Conservation (phyloP, 2,797 vertebrate species). For the Centroberyx gerrardi region DNA sequence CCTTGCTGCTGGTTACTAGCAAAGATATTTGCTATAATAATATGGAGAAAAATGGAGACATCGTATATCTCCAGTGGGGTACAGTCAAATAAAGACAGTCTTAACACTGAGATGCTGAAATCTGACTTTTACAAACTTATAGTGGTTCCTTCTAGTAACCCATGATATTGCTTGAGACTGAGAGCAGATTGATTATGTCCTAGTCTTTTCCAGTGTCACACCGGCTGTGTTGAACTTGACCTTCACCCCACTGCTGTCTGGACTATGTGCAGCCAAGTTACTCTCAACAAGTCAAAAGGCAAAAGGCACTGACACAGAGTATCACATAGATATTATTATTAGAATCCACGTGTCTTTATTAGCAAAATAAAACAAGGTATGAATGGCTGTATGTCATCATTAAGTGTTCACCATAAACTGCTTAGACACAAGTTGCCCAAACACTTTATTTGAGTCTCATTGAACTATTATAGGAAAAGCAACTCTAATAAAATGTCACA, state of each 20-base stretch:
- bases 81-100: background rate
- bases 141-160: background rate
- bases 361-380: background rate
- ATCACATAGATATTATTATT: no score
- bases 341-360: no score
- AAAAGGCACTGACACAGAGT: no score
- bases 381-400: background rate
- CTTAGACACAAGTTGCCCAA: background rate
- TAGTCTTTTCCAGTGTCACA: background rate
- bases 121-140: background rate
- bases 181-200: background rate
- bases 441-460: background rate
- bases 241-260: background rate
- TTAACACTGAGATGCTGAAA: background rate
- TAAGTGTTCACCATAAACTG: background rate
- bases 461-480: background rate
- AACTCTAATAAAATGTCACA: conserved; percentile 2
- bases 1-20: conserved; percentile 8
- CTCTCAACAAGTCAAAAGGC: background rate
- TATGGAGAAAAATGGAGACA: background rate
- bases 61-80: background rate
- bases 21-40: background rate
- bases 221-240: background rate
- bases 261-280: background rate
- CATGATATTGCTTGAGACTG: background rate